Percentiles rank a stretch among this genome's conserved stretches.
Evolutionary conservation across 2,113 vertebrate genomes (phyloP).

Genomic region (Gallinago undulata): DNA sequence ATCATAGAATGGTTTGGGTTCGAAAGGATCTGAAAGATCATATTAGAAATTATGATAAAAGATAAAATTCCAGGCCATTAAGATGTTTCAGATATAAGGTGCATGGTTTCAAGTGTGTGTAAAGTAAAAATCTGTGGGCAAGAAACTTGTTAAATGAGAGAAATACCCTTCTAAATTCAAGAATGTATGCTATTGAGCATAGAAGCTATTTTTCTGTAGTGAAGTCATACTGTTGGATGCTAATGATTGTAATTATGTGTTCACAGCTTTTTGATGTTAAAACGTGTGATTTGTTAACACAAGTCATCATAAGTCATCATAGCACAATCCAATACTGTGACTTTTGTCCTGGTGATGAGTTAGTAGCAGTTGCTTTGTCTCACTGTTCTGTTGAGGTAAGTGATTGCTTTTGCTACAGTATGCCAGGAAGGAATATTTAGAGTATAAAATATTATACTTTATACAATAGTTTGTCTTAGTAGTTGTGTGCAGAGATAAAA

Average conservation of each 20-base stretch:
- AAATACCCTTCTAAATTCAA: background rate
- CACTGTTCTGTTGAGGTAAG: constrained; percentile 93
- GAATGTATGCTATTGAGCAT: background rate
- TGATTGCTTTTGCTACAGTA: background rate
- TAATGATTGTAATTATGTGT: constrained; percentile 6
- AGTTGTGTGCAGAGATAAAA: background rate
- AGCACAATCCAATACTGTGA: constrained; percentile 90
- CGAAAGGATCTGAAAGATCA: background rate
- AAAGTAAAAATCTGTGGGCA: background rate
- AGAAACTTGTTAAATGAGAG: background rate
- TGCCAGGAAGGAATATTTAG: background rate
- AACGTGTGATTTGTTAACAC: constrained; percentile 75
- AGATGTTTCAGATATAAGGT: background rate
- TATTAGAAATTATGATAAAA: background rate
- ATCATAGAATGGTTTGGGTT: background rate
- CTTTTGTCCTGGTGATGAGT: constrained; percentile 83
- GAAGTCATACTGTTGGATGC: background rate
- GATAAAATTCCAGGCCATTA: background rate
- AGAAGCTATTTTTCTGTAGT: background rate
- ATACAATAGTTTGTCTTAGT: background rate
- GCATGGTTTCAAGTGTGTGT: background rate
- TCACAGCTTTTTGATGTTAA: constrained; percentile 85
- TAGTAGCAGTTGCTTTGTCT: constrained; percentile 89
- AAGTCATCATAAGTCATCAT: constrained; percentile 80
- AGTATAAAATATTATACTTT: background rate